Conservation (phyloP, 1,140 invertebrate species). For the Lordiphosa collinella region DNA sequence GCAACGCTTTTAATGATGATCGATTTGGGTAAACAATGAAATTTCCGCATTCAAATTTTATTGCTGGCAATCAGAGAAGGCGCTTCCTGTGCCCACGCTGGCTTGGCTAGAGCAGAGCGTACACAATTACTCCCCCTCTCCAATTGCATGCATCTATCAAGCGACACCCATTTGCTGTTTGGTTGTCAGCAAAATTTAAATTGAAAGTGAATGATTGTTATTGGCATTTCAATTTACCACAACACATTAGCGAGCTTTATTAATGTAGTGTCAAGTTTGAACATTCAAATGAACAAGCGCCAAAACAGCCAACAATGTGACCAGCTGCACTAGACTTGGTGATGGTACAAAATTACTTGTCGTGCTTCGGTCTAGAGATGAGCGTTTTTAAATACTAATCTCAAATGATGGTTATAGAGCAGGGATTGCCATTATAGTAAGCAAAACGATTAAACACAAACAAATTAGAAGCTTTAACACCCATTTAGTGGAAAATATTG, state of each 20-base stretch:
- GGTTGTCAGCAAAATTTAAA: slow-evolving; percentile 43
- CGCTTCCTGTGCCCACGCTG: slow-evolving; percentile 28
- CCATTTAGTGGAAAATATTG: slow-evolving; percentile 12
- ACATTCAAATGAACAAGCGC: neutral
- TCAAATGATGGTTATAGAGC: no score
- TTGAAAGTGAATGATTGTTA: slow-evolving; percentile 44
- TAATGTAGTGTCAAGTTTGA: neutral
- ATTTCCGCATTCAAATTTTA: slow-evolving; percentile 76
- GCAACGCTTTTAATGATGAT: slow-evolving; percentile 73
- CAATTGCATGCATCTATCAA: slow-evolving; percentile 58
- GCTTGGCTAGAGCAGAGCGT: neutral
- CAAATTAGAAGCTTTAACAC: neutral
- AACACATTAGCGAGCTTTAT: slow-evolving; percentile 9
- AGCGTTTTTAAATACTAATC: no score
- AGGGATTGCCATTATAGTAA: slow-evolving; percentile 5
- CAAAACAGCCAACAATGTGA: neutral
- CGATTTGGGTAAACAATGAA: slow-evolving; percentile 75
- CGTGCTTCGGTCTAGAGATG: no score
- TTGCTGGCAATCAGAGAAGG: slow-evolving; percentile 64
- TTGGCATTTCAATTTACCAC: slow-evolving; percentile 20
- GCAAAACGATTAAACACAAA: neutral
- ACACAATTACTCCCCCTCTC: slow-evolving; percentile 10
- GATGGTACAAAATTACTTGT: neutral
- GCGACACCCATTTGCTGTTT: slow-evolving; percentile 53
- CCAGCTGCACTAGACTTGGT: neutral